A percentile compares a stretch with the other conserved stretches of the same genome.
These are phyloP conservation scores for Burhinus bistriatus DNA, from an alignment of 2,113 vertebrate species.

Conservation along the genomic window DNA sequence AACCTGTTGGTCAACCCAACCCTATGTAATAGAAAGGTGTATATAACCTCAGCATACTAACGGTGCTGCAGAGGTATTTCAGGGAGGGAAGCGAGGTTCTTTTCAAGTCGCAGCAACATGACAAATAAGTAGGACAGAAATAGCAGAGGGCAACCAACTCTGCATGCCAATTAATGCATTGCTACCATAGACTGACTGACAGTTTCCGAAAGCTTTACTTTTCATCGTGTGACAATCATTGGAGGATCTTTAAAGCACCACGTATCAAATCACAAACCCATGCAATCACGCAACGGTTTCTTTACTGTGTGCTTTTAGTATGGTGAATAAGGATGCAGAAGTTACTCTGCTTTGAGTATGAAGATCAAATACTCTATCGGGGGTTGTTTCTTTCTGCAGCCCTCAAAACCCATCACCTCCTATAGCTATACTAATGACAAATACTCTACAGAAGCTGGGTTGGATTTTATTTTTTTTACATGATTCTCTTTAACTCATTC, in stretches of 20 bases:
- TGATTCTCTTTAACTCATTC: background rate
- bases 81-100: background rate
- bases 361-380: background rate
- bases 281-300: background rate
- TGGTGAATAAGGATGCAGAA: background rate
- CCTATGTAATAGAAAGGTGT: background rate
- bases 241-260: background rate
- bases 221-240: background rate
- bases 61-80: background rate
- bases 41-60: background rate
- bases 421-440: background rate
- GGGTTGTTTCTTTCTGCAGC: background rate
- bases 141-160: background rate
- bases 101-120: background rate
- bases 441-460: background rate
- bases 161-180: background rate
- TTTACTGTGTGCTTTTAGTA: background rate
- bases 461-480: background rate
- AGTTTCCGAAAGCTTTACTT: background rate
- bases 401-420: background rate
- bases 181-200: background rate
- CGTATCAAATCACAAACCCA: background rate
- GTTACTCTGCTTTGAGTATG: background rate
- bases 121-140: background rate
- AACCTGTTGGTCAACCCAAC: background rate